Percentiles rank a stretch among this genome's conserved stretches.
Evolutionary conservation across 2,888 invertebrate genomes (phyloP).

Genomic region (Tyria jacobaeae): DNA sequence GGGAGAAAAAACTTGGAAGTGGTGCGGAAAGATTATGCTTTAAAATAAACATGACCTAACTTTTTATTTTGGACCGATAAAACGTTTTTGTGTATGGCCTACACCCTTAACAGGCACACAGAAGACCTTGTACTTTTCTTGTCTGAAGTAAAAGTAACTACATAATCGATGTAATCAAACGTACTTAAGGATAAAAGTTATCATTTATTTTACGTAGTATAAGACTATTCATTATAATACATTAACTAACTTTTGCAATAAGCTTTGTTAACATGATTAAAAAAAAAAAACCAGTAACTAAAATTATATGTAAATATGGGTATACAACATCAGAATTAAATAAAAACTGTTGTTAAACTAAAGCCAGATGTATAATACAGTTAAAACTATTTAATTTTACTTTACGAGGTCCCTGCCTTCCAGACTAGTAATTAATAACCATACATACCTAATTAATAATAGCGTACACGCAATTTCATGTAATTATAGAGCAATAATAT

Average conservation of each 20-base stretch:
- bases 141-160: too few relatives aligned
- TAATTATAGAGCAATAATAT: constrained; percentile 44
- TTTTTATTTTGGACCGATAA: neutral
- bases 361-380: constrained; percentile 24
- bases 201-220: too few relatives aligned
- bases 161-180: too few relatives aligned
- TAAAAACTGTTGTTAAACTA: constrained; percentile 22
- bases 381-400: constrained; percentile 30
- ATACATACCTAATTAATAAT: constrained; percentile 44
- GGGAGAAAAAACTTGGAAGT: neutral
- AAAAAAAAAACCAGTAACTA: too few relatives aligned
- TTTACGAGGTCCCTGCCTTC: constrained; percentile 45
- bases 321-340: constrained; percentile 15
- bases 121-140: neutral
- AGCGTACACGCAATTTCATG: constrained; percentile 40
- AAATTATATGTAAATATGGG: neutral
- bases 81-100: too few relatives aligned
- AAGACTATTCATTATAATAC: too few relatives aligned
- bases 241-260: too few relatives aligned
- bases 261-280: too few relatives aligned
- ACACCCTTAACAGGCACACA: too few relatives aligned
- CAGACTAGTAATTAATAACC: constrained; percentile 39
- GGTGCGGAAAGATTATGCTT: neutral
- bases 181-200: too few relatives aligned
- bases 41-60: neutral